Percentiles rank a stretch among this genome's conserved stretches.
These are phyloP conservation scores for Papilio glaucus DNA, from an alignment of 1,140 invertebrate genomes.

Conservation along the genomic window DNA sequence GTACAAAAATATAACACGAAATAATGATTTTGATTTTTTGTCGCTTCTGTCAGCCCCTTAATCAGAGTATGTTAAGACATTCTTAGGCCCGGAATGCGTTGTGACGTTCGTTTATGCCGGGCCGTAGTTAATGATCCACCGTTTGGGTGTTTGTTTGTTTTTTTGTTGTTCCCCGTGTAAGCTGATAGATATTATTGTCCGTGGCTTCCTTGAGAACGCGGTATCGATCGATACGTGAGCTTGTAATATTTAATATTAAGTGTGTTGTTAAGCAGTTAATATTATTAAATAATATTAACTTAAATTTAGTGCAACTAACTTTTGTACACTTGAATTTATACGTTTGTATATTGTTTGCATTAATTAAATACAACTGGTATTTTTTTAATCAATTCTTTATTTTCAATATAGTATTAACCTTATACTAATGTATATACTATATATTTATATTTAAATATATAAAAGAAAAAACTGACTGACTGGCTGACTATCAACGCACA, in stretches of 20 bases:
- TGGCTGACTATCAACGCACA: too few relatives aligned
- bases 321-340: too few relatives aligned
- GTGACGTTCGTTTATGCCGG: conserved; percentile 43
- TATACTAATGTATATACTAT: too few relatives aligned
- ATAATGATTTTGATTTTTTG: conserved; percentile 5
- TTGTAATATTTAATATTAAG: conserved; percentile 16
- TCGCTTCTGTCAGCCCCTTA: conserved; percentile 43
- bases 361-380: too few relatives aligned
- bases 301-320: too few relatives aligned
- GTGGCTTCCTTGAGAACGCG: conserved; percentile 24
- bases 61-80: conserved; percentile 60
- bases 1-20: too few relatives aligned
- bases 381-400: too few relatives aligned
- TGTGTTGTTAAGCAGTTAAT: not conserved
- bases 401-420: too few relatives aligned
- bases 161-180: conserved; percentile 27
- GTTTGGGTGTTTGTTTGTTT: conserved; percentile 37
- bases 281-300: too few relatives aligned
- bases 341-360: too few relatives aligned
- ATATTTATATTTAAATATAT: too few relatives aligned
- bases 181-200: conserved; percentile 35
- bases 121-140: conserved; percentile 41
- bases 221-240: conserved; percentile 2
- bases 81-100: conserved; percentile 51
- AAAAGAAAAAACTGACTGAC: too few relatives aligned